phyloP scores from a whole-genome alignment of 2,113 vertebrate genomes.

The Onychorhynchus coronatus region DNA sequence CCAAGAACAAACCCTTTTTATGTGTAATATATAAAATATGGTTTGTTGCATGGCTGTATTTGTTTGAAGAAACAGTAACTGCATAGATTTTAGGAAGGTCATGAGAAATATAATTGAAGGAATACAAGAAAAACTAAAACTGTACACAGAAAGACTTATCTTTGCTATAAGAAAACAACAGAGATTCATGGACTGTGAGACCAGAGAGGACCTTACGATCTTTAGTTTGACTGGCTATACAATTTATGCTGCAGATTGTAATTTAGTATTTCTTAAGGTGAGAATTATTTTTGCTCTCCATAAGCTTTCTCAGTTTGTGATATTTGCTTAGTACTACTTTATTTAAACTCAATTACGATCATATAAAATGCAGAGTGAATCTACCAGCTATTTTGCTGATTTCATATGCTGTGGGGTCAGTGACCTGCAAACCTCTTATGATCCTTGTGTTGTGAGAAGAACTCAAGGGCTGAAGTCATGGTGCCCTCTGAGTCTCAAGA shows the following conservation, averaged over 20 bases:
- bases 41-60: not conserved
- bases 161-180: not conserved
- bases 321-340: conserved; percentile 18
- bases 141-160: not conserved
- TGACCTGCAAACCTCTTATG: conserved; percentile 65
- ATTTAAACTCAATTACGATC: conserved; percentile 5
- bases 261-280: not conserved
- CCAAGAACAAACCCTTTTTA: not conserved
- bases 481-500: conserved; percentile 46
- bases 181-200: not conserved
- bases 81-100: not conserved
- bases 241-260: not conserved
- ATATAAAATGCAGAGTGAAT: conserved; percentile 42
- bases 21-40: not conserved
- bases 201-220: not conserved
- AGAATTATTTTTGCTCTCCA: not conserved
- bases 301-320: not conserved
- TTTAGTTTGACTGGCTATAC: not conserved
- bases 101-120: not conserved
- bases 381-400: conserved; percentile 28
- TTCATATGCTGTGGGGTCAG: conserved; percentile 41
- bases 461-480: conserved; percentile 15
- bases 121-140: not conserved
- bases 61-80: not conserved
- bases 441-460: conserved; percentile 60